These are phyloP conservation scores for Nesoenas mayeri DNA, from an alignment of 2,113 vertebrate species.

Conservation along the genomic window DNA sequence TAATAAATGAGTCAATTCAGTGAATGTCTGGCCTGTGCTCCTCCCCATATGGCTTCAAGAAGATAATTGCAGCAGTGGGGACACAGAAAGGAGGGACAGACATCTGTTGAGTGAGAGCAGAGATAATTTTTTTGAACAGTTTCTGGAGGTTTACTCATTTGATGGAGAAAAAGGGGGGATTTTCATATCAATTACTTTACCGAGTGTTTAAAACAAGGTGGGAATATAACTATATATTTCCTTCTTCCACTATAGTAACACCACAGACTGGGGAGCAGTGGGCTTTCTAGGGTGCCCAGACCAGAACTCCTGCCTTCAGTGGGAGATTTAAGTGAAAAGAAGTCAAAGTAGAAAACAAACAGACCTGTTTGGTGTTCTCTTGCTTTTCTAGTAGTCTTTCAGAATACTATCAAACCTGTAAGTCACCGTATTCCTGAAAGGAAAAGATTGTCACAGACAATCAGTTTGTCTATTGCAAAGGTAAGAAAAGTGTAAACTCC, in stretches of 20 bases:
- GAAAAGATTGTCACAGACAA: not conserved
- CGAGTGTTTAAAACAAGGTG: not conserved
- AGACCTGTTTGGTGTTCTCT: not conserved
- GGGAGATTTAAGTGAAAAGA: not conserved
- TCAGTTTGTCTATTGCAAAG: not conserved
- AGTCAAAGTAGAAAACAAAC: not conserved
- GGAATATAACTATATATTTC: not conserved
- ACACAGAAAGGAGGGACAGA: not conserved
- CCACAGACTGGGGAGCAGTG: not conserved
- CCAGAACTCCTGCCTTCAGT: not conserved
- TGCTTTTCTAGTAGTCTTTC: not conserved
- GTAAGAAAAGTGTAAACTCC: not conserved
- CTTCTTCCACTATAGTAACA: not conserved
- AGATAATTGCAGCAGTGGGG: not conserved
- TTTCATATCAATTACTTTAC: not conserved
- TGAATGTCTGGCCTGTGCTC: not conserved
- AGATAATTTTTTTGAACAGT: not conserved
- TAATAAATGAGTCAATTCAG: conserved; percentile 43
- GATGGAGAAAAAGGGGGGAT: not conserved
- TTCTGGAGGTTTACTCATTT: not conserved
- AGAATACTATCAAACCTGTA: not conserved
- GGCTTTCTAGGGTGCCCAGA: not conserved
- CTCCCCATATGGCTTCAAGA: not conserved
- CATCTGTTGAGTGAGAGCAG: not conserved
- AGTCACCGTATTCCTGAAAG: not conserved